Conservation (phyloP, 1,140 invertebrate genomes). For the Apis dorsata region DNA sequence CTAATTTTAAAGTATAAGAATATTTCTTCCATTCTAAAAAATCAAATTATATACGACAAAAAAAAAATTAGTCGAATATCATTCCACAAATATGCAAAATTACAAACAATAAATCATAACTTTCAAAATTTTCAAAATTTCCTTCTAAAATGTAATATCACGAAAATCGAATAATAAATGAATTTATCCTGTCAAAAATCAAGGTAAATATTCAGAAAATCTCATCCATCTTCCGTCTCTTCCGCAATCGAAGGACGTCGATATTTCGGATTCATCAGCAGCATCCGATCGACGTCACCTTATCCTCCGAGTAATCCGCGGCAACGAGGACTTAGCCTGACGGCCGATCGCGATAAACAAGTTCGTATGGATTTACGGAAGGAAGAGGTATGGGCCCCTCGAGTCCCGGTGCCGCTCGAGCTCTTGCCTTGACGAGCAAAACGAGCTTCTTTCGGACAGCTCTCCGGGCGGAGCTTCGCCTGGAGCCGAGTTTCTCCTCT, state of each 20-base stretch:
- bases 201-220: not conserved
- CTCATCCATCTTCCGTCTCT: not conserved
- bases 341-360: constrained; percentile 65
- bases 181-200: too few species aligned
- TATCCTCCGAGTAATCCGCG: constrained; percentile 36
- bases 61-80: too few species aligned
- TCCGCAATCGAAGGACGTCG: not conserved
- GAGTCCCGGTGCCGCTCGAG: not conserved
- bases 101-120: too few species aligned
- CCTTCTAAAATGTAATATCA: too few species aligned
- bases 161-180: too few species aligned
- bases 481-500: not conserved
- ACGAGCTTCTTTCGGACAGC: constrained; percentile 54
- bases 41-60: too few species aligned
- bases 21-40: too few species aligned
- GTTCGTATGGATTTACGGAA: constrained; percentile 59
- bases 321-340: constrained; percentile 53
- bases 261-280: constrained; percentile 43
- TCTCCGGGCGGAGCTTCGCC: constrained; percentile 38
- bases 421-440: constrained; percentile 45
- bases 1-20: too few species aligned
- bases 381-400: constrained; percentile 24
- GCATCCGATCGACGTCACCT: not conserved
- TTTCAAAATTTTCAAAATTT: too few species aligned
- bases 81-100: too few species aligned